Evolutionary conservation across 2,797 vertebrate species (phyloP), one percentile per base, ranked within the genome.

Genomic region (Iguana delicatissima): DNA sequence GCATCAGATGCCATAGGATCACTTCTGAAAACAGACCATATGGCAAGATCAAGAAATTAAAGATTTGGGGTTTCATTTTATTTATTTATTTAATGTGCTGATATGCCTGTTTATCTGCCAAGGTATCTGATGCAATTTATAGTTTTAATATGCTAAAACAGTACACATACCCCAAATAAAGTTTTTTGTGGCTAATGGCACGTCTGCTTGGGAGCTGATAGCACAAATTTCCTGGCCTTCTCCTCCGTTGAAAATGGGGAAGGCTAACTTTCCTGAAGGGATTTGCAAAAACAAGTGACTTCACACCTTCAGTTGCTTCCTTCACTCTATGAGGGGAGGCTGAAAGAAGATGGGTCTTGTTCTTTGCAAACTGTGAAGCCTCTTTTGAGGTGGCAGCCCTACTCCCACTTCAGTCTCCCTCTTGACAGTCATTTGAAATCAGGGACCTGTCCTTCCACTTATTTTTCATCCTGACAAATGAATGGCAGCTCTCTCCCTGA

Each of bases 401-500:
- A 1, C 46, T 50, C 32, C 20, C 32, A 42, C 38, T 38, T 67
- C 46, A 6, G 32, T 24, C 67, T 50, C 35, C 80, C 69, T 46
- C 52, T 55, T 8, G 35, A 6, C 42, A 12, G 9, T 69, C n/a
- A 5, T 64, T 74, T 83, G 52, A n/a, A 67, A 89, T 57, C 3
- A 0, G 5, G 46, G 62, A 10, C 50, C 18, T 22, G 42, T 77
- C 52, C 20, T 29, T 73, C 32, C 20, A 42, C 80, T 20, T 59
- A 9, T 42, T 55, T 79, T 73, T 67, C 85, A 18, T 87, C 62
- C 50, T 72, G 85, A 67, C 86, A 88, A 84, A 52, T 88, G 90
- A 91, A 10, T 84, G 86, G 73, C 86, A 91, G 86, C 50, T 77
- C 59, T 69, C 73, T 88, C 62, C 59, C 80, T 18, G 13, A 67